These are phyloP conservation scores for Phainopepla nitens DNA, from an alignment of 2,113 vertebrate species.

Conservation along the genomic window DNA sequence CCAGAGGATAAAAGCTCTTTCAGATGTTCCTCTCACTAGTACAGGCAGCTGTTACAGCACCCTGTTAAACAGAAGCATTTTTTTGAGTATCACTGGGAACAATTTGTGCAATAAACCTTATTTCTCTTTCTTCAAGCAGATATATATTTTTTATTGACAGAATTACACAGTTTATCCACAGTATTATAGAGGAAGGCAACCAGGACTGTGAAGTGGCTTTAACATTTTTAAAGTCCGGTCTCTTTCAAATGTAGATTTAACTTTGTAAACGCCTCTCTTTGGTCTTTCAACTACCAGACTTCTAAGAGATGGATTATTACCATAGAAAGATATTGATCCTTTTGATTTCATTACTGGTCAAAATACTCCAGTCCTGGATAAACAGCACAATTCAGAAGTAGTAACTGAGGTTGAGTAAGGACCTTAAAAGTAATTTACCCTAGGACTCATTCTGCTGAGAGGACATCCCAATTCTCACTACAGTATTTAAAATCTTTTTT, in stretches of 20 bases:
- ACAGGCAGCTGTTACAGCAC: neutral
- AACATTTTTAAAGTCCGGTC: neutral
- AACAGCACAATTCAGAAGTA: neutral
- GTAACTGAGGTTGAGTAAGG: neutral
- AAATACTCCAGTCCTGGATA: neutral
- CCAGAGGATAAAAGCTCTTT: neutral
- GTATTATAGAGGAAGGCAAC: neutral
- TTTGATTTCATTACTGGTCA: neutral
- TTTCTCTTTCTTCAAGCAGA: neutral
- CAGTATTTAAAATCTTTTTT: neutral
- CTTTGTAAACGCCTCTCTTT: neutral
- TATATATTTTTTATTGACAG: neutral
- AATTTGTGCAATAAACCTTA: neutral
- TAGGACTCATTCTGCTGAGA: neutral
- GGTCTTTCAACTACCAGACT: neutral
- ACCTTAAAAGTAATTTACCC: neutral
- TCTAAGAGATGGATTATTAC: neutral
- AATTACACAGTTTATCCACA: neutral
- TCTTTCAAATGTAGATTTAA: neutral
- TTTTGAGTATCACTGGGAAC: rapidly evolving
- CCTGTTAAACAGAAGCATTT: neutral
- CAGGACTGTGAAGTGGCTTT: neutral
- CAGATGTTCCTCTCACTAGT: rapidly evolving
- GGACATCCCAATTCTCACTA: neutral
- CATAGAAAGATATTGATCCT: neutral